Conservation (phyloP, 2,888 invertebrate genomes). For the Plebejus melissa region DNA sequence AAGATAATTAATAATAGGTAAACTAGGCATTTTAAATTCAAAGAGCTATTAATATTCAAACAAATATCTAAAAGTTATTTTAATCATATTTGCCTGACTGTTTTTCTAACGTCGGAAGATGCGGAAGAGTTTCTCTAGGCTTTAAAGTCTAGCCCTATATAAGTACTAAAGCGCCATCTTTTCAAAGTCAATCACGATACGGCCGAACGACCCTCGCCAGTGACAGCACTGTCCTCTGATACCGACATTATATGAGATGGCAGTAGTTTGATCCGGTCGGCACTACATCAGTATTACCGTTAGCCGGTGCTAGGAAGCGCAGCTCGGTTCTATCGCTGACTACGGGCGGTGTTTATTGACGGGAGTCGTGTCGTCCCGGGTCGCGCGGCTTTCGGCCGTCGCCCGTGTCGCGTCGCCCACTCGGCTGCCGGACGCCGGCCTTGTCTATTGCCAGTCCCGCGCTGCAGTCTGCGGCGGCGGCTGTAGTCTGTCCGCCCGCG, state of each 20-base stretch:
- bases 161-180: background rate
- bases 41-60: no score
- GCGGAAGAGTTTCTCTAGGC: background rate
- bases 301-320: background rate
- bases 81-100: no score
- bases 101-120: background rate
- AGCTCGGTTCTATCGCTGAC: background rate
- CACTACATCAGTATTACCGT: background rate
- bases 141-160: background rate
- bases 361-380: background rate
- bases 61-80: no score
- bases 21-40: no score
- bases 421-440: background rate
- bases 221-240: background rate
- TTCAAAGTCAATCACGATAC: background rate
- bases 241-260: background rate
- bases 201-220: background rate
- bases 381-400: background rate
- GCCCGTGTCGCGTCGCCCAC: background rate
- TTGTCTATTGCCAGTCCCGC: background rate
- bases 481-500: constrained; percentile 46
- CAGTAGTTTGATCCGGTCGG: background rate
- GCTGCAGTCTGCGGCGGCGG: constrained; percentile 30
- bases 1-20: no score
- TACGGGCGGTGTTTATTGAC: background rate